phyloP scores from a whole-genome alignment of 2,888 invertebrate genomes.

The Epinotia bilunana region DNA sequence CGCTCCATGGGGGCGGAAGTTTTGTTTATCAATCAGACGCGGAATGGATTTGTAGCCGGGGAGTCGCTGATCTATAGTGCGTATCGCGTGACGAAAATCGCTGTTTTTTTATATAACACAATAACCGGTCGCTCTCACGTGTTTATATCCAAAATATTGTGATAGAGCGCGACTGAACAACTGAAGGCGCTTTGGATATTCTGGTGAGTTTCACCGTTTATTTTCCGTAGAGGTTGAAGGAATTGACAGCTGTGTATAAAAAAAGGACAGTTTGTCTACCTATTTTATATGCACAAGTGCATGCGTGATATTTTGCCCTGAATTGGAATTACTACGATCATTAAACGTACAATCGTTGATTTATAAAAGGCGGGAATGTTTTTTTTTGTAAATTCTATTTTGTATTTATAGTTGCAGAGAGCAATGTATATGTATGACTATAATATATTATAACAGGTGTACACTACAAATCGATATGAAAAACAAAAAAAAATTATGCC shows the following conservation, averaged over 20 bases:
- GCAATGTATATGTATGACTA: too few relatives aligned
- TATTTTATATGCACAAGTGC: neutral
- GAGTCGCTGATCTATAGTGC: constrained; percentile 58
- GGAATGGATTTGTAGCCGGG: constrained; percentile 50
- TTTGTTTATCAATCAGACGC: constrained; percentile 83
- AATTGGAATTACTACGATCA: neutral
- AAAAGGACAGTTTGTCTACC: neutral
- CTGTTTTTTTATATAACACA: constrained; percentile 47
- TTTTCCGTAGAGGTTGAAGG: constrained; percentile 14
- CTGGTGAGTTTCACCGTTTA: constrained; percentile 35
- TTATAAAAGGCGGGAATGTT: neutral
- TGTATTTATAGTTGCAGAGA: too few relatives aligned
- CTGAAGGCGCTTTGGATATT: constrained; percentile 21
- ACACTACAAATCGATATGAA: too few relatives aligned
- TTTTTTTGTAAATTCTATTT: neutral
- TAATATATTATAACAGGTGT: too few relatives aligned
- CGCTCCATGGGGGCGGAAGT: constrained; percentile 74
- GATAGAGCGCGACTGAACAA: constrained; percentile 30
- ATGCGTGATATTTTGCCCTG: neutral
- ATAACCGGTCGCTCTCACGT: constrained; percentile 39
- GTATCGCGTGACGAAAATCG: constrained; percentile 64
- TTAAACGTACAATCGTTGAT: neutral
- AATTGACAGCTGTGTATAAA: constrained; percentile 19
- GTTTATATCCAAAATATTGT: constrained; percentile 43
- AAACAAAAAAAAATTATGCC: too few relatives aligned